Evolutionary conservation across 2,888 invertebrate genomes (phyloP).

Genomic region (Macroteleia sp.): DNA sequence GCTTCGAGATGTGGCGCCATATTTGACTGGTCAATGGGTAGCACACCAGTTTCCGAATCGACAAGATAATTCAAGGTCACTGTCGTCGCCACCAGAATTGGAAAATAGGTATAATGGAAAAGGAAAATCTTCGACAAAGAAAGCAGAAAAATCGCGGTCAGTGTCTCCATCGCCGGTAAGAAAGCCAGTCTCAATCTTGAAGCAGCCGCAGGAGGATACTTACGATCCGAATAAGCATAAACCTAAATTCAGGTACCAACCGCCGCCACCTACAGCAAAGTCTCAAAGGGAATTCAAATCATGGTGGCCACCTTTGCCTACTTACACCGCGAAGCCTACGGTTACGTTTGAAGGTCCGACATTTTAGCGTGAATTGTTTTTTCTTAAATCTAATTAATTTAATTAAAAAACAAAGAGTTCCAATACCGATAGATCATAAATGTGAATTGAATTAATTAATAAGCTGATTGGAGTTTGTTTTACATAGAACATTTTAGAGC

Average conservation of each 20-base stretch:
- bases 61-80: conserved; percentile 88
- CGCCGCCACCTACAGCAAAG: conserved; percentile 85
- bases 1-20: conserved; percentile 90
- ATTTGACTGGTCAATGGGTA: conserved; percentile 91
- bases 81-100: conserved; percentile 85
- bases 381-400: neutral
- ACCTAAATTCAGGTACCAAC: conserved; percentile 90
- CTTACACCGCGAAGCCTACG: conserved; percentile 86
- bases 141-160: conserved; percentile 56
- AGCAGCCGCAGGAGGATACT: conserved; percentile 81
- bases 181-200: conserved; percentile 83
- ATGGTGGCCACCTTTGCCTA: conserved; percentile 85
- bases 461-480: conserved; percentile 40
- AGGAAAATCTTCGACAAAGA: conserved; percentile 46
- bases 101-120: conserved; percentile 59
- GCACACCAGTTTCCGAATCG: conserved; percentile 91
- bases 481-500: conserved; percentile 55
- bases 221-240: conserved; percentile 90
- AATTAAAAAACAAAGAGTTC: conserved; percentile 47
- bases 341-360: conserved; percentile 90
- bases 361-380: neutral
- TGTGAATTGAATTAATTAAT: conserved; percentile 41
- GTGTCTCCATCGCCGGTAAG: conserved; percentile 69
- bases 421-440: conserved; percentile 74
- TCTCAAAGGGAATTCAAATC: conserved; percentile 84